Evolutionary conservation across 2,888 invertebrate genomes (phyloP).

Genomic region (Axea sp.): DNA sequence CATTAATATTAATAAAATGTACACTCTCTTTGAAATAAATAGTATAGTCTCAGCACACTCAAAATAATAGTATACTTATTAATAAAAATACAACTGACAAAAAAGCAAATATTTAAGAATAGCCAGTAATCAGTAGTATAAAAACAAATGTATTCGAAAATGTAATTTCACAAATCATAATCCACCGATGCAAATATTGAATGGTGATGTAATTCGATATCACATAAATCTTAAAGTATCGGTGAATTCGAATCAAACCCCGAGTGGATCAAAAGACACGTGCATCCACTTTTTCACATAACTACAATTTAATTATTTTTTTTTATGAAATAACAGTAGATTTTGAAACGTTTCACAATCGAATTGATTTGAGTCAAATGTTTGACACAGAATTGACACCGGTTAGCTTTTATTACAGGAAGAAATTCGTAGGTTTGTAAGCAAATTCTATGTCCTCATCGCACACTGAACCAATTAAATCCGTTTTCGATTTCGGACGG

Average conservation of each 20-base stretch:
- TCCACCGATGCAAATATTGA: conserved; percentile 9
- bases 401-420: conserved; percentile 25
- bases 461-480: conserved; percentile 34
- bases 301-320: conserved; percentile 17
- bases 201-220: background rate
- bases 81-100: conserved; percentile 12
- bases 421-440: conserved; percentile 30
- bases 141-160: no score
- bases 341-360: conserved; percentile 11
- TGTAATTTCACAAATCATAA: conserved; percentile 6
- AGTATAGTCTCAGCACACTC: conserved; percentile 23
- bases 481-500: conserved; percentile 67
- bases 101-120: conserved; percentile 6
- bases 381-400: conserved; percentile 54
- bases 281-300: background rate
- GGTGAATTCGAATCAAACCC: conserved; percentile 40
- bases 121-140: conserved; percentile 1
- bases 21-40: conserved; percentile 30
- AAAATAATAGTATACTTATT: conserved; percentile 24
- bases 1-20: conserved; percentile 13
- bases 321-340: conserved; percentile 21
- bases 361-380: conserved; percentile 5
- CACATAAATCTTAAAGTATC: background rate
- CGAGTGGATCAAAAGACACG: conserved; percentile 24
- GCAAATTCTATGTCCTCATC: conserved; percentile 9